Conservation (phyloP, 1,140 invertebrate genomes). For the Aphelenchoides avenae region DNA sequence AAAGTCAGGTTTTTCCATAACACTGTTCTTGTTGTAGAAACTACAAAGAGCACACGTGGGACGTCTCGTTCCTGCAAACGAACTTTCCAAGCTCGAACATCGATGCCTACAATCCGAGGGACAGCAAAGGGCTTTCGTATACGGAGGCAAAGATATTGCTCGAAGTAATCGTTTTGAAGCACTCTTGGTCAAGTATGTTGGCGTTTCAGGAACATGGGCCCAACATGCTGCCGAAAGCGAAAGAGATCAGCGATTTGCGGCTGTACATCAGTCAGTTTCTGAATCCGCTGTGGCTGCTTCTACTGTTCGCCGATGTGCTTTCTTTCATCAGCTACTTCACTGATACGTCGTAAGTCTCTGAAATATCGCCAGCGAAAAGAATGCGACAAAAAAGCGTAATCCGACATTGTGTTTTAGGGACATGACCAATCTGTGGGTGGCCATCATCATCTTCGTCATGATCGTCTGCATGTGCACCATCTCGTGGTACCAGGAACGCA, state of each 20-base stretch:
- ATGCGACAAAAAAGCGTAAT: slow-evolving; percentile 1
- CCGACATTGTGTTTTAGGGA: slow-evolving; percentile 7
- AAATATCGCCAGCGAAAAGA: not conserved
- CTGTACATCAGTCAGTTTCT: slow-evolving; percentile 29
- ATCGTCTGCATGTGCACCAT: slow-evolving; percentile 38
- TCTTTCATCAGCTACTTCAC: slow-evolving; percentile 30
- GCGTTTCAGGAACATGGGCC: slow-evolving; percentile 27
- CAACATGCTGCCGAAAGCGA: slow-evolving; percentile 24
- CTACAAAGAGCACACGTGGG: slow-evolving; percentile 37
- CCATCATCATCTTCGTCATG: slow-evolving; percentile 45
- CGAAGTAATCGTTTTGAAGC: no score
- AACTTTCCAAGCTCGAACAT: slow-evolving; percentile 24
- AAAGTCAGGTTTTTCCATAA: no score
- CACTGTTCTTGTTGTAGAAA: no score
- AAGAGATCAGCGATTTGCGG: slow-evolving; percentile 30
- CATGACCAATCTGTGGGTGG: slow-evolving; percentile 30
- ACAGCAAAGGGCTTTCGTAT: slow-evolving; percentile 9
- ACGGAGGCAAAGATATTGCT: slow-evolving; percentile 6
- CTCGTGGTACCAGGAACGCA: slow-evolving; percentile 35
- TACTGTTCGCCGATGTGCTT: slow-evolving; percentile 23
- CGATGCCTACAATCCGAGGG: slow-evolving; percentile 10
- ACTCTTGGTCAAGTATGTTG: no score
- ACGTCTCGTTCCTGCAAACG: slow-evolving; percentile 7
- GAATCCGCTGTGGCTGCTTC: slow-evolving; percentile 31
- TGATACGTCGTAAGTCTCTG: slow-evolving; percentile 13